Evolutionary conservation across 2,888 invertebrate genomes (phyloP).

Genomic region (Temnothorax ravouxi): DNA sequence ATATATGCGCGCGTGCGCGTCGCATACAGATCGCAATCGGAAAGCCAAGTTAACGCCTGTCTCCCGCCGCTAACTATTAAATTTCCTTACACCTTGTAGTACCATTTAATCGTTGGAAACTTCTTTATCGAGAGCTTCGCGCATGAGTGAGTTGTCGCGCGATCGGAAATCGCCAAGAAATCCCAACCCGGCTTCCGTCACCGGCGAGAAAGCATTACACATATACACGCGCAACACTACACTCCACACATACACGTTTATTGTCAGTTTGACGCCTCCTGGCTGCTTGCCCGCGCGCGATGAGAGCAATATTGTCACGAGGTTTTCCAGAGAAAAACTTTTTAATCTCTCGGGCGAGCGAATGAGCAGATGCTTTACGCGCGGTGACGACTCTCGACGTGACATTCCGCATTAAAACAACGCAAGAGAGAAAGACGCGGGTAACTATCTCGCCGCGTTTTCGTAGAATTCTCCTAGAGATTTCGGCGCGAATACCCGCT

Average conservation of each 20-base stretch:
- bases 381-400: constrained; percentile 65
- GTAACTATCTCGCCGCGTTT: not conserved
- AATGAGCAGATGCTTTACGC: constrained; percentile 65
- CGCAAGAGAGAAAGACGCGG: not conserved
- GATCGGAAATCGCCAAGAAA: constrained; percentile 52
- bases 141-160: constrained; percentile 40
- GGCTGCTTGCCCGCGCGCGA: constrained; percentile 51
- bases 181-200: constrained; percentile 38
- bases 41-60: not conserved
- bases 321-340: constrained; percentile 62
- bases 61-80: constrained; percentile 52
- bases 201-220: not conserved
- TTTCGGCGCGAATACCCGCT: constrained; percentile 5
- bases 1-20: not conserved
- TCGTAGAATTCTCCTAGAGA: constrained; percentile 18
- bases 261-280: constrained; percentile 47
- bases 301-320: constrained; percentile 67
- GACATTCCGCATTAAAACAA: constrained; percentile 40
- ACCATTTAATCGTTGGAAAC: constrained; percentile 59
- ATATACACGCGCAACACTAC: not conserved
- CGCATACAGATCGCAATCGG: constrained; percentile 10
- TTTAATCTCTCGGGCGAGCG: constrained; percentile 66
- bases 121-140: constrained; percentile 63
- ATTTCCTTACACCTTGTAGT: constrained; percentile 65
- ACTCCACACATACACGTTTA: not conserved